phyloP scores from a whole-genome alignment of 2,113 vertebrate genomes.

The Diadophis punctatus region DNA sequence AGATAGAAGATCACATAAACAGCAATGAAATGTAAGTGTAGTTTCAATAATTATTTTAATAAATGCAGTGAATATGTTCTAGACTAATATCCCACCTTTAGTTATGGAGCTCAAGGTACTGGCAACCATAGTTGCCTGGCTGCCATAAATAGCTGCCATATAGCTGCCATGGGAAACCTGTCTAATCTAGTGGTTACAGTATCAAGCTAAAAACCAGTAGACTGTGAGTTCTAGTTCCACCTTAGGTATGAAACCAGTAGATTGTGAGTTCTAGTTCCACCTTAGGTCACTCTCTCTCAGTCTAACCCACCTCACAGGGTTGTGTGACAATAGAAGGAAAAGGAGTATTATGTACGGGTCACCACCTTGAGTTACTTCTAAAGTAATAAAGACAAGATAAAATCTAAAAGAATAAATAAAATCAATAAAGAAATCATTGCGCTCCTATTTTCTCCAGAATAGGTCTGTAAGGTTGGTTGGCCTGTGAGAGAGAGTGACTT shows the following conservation, averaged over 20 bases:
- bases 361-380: too few species aligned
- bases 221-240: neutral
- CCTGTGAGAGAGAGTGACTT: neutral
- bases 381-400: too few species aligned
- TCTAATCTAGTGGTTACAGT: neutral
- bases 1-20: neutral
- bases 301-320: neutral
- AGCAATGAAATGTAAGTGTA: neutral
- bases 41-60: neutral
- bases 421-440: neutral
- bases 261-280: neutral
- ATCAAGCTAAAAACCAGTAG: neutral
- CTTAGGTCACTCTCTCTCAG: neutral
- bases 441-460: neutral
- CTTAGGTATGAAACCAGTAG: neutral
- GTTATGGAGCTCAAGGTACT: neutral
- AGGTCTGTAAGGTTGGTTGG: neutral
- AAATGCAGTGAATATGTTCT: neutral
- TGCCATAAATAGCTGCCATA: neutral
- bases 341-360: neutral
- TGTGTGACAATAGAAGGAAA: neutral
- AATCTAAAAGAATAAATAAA: too few species aligned
- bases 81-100: neutral
- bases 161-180: too few species aligned
- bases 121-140: neutral